Base-by-base conservation (phyloP, 1,140 invertebrate genomes). In the Diorhabda sublineata region DNA sequence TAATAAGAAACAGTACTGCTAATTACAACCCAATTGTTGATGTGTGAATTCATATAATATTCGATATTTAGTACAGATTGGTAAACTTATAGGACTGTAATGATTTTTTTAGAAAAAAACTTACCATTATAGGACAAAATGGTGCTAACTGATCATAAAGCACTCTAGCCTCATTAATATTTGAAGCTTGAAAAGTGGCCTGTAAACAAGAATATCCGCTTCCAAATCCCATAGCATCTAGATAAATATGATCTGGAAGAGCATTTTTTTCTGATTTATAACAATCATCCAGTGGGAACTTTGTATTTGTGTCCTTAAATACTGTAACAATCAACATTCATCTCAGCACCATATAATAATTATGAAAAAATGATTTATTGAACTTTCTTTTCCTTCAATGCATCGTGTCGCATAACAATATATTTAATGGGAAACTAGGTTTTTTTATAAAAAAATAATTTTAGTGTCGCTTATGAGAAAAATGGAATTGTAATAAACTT, bases 171-270 rank as follows among this genome's bases (percentile, higher is more conserved):
- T 99, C 98, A 60, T 87, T 86, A 57, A 99, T 97, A 80, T 98
- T 98, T 81, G 95, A 98, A 1, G 98, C 97, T 85, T 98, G 93
- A 82, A 97, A 97, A 45, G 95, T 97, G 42, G 97, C 84, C 82
- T 99, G 98, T 5, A 99, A 85, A 81, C 98, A 99, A 77, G 94
- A 98, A 80, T 94, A 97, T 45, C 98, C 97, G 98, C 99, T 99
- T 57, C 98, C 98, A 82, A 99, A 99, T 44, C 96, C 97, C 97
- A 99, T 99, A 1, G 96, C 93, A 82, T 99, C 98, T 90, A 99
- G 91, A 76, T 98, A 96, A 69, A 99, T 90, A 78, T 95, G 92
- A 84, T 97, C 91, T 2, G 91, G 89, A 74, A 87, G 83, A 2
- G 89, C 88, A 41, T 87, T 88, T 58, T 82, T 84, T n/a, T 83